These are phyloP conservation scores for Rhagologus leucostigma DNA, from an alignment of 2,113 vertebrate species.

Conservation along the genomic window DNA sequence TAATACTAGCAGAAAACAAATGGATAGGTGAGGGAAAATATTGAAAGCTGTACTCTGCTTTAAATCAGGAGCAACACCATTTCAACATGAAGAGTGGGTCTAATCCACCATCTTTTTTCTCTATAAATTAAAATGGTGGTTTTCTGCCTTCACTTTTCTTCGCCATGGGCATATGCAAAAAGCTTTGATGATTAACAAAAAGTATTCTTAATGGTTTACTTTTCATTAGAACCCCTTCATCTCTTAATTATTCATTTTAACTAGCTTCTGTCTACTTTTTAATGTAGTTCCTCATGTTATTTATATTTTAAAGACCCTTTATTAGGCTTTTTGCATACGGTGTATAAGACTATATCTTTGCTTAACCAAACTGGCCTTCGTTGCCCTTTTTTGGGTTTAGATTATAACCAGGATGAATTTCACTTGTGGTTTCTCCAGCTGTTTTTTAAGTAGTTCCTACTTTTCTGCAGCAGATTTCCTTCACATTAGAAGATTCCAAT, in stretches of 20 bases:
- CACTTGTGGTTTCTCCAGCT: slow-evolving; percentile 60
- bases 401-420: slow-evolving; percentile 59
- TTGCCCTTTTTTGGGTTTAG: slow-evolving; percentile 49
- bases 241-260: slow-evolving; percentile 47
- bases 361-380: slow-evolving; percentile 25
- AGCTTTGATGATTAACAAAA: neutral
- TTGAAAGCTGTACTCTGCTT: neutral
- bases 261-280: slow-evolving; percentile 43
- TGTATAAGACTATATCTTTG: neutral
- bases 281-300: slow-evolving; percentile 14
- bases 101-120: neutral
- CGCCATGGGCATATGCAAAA: neutral
- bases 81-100: neutral
- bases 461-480: slow-evolving; percentile 50
- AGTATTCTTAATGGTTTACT: neutral
- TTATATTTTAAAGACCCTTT: slow-evolving; percentile 35
- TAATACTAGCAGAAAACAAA: neutral
- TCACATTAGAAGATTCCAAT: slow-evolving; percentile 51
- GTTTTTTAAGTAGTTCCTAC: slow-evolving; percentile 56
- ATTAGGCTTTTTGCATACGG: neutral
- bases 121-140: neutral
- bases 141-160: neutral
- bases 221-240: neutral
- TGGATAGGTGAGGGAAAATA: neutral
- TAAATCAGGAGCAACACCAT: neutral